These are phyloP conservation scores for Mustelus asterias DNA, from an alignment of 2,113 vertebrate species.

Conservation along the genomic window DNA sequence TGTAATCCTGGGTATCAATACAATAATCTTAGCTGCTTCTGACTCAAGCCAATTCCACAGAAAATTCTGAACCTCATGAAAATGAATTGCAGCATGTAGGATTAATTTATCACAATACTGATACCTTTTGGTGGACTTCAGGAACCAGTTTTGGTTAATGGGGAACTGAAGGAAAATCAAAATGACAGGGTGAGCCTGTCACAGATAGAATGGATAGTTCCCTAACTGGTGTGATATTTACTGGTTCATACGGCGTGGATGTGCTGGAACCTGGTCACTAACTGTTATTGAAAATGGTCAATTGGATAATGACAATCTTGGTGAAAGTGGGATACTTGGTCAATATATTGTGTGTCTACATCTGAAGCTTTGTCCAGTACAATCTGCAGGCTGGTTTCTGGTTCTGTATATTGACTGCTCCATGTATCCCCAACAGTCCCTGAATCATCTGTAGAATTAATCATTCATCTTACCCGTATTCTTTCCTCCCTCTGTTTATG, in stretches of 20 bases:
- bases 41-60: neutral
- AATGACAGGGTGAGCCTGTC: neutral
- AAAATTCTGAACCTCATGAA: neutral
- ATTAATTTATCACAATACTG: neutral
- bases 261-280: neutral
- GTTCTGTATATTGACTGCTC: neutral
- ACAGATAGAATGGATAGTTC: neutral
- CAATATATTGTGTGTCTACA: neutral
- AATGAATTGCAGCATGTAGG: neutral
- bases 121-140: neutral
- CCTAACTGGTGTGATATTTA: neutral
- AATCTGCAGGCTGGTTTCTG: neutral
- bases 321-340: neutral
- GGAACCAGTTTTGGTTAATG: neutral
- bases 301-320: neutral
- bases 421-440: neutral
- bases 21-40: neutral
- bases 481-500: conserved; percentile 62
- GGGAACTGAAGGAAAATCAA: neutral
- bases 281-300: neutral
- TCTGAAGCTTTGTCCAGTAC: neutral
- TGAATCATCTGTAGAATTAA: conserved; percentile 6
- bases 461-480: conserved; percentile 51
- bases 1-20: neutral
- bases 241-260: neutral